Evolutionary conservation across 2,888 invertebrate genomes (phyloP), one percentile per base, ranked within the genome.

Genomic region (Megaustenia siamemsis): DNA sequence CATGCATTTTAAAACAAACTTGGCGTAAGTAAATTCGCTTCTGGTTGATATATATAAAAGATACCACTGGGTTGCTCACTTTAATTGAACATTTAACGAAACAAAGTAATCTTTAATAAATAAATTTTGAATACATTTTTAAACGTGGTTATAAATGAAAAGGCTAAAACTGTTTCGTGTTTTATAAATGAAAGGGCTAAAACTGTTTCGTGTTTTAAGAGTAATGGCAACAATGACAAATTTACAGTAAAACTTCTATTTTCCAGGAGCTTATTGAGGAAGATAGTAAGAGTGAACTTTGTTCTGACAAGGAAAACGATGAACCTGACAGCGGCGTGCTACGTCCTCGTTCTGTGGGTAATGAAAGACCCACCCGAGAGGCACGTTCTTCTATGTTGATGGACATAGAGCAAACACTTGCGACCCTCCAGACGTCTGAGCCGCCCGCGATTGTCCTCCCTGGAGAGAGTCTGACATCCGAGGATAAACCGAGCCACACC

Each of bases 381-480:
- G 56, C 60, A 45, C 76, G 82, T 15, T 82, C 86, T 53, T 87
- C 87, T 28, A 87, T 87, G 87, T 80, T 87, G 80, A 86, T 45
- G 8, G 87, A 87, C 38, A 87, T 87, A 45, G 86, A 87, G 71
- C 56, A 73, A 43, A 84, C 87, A 10, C 40, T 87, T 21, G 86
- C 86, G 0, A 63, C 84, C 21, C 40, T 87, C 56, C 84, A 87
- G 73, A 18, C 28, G 28, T 68, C 68, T 12, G 79, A 78, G 43
- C 45, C 77, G 43, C 21, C 40, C 1, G 35, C 28, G 15, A 21
- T 10, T n/a, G 32, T 49, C 6, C 28, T 10, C 21, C 28, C 73
- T 1, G 32, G 21, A 18, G 75, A 71, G 6, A n/a, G 28, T 12
- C 6, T 63, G 24, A 5, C 12, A n/a, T n/a, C 49, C 24, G 60